Evolutionary conservation across 1,140 invertebrate species (phyloP).

Genomic region (Samia ricini): DNA sequence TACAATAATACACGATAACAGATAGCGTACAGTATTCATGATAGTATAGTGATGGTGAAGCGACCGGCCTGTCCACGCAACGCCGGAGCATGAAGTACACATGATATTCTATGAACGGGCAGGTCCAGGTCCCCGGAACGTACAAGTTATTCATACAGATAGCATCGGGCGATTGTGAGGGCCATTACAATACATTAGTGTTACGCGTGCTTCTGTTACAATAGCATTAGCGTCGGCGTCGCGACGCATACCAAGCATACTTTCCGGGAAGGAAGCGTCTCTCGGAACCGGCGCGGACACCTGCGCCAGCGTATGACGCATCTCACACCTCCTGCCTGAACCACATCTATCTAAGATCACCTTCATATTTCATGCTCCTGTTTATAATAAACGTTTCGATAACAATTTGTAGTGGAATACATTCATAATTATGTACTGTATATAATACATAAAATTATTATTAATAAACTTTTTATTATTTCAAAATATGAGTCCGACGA

Average conservation of each 20-base stretch:
- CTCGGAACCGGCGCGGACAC: constrained; percentile 40
- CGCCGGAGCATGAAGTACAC: not conserved
- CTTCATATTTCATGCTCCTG: too few relatives aligned
- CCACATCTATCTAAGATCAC: too few relatives aligned
- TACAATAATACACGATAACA: too few relatives aligned
- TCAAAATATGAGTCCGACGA: too few relatives aligned
- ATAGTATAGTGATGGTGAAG: too few relatives aligned
- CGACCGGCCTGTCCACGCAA: too few relatives aligned
- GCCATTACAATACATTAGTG: not conserved
- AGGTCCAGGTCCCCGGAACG: not conserved
- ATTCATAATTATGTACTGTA: too few relatives aligned
- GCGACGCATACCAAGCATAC: constrained; percentile 17
- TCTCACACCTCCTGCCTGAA: constrained; percentile 7
- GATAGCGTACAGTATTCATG: too few relatives aligned
- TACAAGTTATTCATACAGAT: not conserved
- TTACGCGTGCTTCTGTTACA: constrained; percentile 16
- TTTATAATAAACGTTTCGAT: too few relatives aligned
- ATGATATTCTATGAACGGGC: not conserved
- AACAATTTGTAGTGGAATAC: too few relatives aligned
- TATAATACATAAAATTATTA: too few relatives aligned
- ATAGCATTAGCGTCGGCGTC: constrained; percentile 19
- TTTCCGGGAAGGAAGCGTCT: constrained; percentile 58
- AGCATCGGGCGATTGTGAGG: not conserved
- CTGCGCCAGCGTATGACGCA: constrained; percentile 31
- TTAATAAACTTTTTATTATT: too few relatives aligned